Evolutionary conservation across 2,888 invertebrate species (phyloP).

Genomic region (Oxycera nigricornis): DNA sequence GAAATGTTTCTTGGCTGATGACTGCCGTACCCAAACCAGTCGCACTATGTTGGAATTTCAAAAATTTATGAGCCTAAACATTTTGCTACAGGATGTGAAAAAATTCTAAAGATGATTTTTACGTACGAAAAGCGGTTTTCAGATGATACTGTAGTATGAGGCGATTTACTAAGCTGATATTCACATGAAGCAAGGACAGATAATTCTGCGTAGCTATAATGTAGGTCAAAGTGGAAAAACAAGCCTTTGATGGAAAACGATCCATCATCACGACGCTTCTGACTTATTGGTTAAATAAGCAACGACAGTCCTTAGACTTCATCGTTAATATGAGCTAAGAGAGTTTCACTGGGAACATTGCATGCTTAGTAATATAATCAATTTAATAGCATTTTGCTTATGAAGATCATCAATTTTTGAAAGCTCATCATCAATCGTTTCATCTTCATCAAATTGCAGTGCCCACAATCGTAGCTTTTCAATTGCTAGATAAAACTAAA

Average conservation of each 20-base stretch:
- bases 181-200: not conserved
- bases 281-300: not conserved
- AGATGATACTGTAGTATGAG: not conserved
- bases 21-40: not conserved
- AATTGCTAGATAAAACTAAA: too few species aligned
- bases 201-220: not conserved
- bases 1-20: not conserved
- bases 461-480: too few species aligned
- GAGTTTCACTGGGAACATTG: too few species aligned
- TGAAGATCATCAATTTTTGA: too few species aligned
- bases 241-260: slow-evolving; percentile 3
- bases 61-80: slow-evolving; percentile 21
- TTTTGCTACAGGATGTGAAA: not conserved
- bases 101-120: slow-evolving; percentile 12
- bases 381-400: too few species aligned
- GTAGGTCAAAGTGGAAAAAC: not conserved
- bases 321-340: too few species aligned
- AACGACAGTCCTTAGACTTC: not conserved
- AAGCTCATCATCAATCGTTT: too few species aligned
- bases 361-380: too few species aligned
- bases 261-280: not conserved
- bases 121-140: not conserved
- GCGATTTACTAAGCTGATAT: too few species aligned
- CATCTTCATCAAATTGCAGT: too few species aligned
- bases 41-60: not conserved